These are phyloP conservation scores for Micoletzkya japonica DNA, from an alignment of 2,888 invertebrate species.

Conservation along the genomic window DNA sequence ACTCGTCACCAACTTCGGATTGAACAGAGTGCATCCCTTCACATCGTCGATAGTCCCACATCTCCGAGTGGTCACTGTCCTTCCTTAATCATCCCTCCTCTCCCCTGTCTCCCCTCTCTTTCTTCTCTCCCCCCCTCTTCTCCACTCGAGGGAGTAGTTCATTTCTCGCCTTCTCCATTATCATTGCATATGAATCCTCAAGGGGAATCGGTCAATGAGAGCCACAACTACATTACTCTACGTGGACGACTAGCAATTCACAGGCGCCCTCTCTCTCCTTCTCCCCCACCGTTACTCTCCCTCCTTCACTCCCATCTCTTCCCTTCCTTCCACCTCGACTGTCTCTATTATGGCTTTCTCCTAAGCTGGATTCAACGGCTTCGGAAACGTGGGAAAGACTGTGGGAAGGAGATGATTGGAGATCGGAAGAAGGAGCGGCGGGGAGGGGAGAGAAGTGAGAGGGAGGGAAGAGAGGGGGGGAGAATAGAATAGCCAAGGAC, in stretches of 20 bases:
- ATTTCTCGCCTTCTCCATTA: too few species aligned
- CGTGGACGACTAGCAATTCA: too few species aligned
- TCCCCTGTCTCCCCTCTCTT: neutral
- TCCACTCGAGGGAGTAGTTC: too few species aligned
- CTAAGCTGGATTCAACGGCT: neutral
- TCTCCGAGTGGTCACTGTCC: slow-evolving; percentile 2
- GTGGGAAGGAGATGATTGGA: too few species aligned
- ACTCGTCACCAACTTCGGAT: slow-evolving; percentile 8
- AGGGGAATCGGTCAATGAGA: too few species aligned
- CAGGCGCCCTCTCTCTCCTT: too few species aligned
- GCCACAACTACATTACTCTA: too few species aligned
- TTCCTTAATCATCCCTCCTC: slow-evolving; percentile 2
- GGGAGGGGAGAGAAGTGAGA: neutral
- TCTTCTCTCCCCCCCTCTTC: slow-evolving; percentile 2
- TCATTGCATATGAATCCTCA: too few species aligned
- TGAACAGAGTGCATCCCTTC: slow-evolving; percentile 14
- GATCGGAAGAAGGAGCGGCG: neutral
- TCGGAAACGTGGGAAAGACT: neutral
- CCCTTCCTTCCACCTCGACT: slow-evolving; percentile 16
- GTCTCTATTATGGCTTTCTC: neutral
- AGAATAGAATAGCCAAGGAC: neutral
- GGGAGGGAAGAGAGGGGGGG: neutral
- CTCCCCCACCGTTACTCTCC: too few species aligned
- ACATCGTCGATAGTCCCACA: slow-evolving; percentile 14
- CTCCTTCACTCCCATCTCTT: too few species aligned